Evolutionary conservation across 2,113 vertebrate species (phyloP).

Genomic region (sheep (Ovis aries)): ARS-UI_Ramb_v3.0 NC_056063.1:77059501-77060000

Average conservation of each 20-base stretch:
- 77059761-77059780: slow-evolving; percentile 15
- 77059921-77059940: slow-evolving; percentile 39
- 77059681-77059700: neutral
- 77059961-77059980: slow-evolving; percentile 47
- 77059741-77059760: neutral
- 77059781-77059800: slow-evolving; percentile 41
- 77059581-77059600: neutral
- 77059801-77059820: neutral
- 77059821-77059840: neutral
- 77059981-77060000: slow-evolving; percentile 79
- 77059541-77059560: neutral
- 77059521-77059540: neutral
- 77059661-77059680: neutral
- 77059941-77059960: slow-evolving; percentile 52
- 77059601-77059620: neutral
- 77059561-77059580: neutral
- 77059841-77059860: slow-evolving; percentile 36
- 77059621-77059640: neutral
- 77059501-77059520: neutral
- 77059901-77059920: slow-evolving; percentile 49
- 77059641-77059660: neutral
- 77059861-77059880: slow-evolving; percentile 24
- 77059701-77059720: neutral
- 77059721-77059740: neutral
- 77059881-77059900: slow-evolving; percentile 12